Conservation (phyloP, 2,797 vertebrate genomes). For the Eospalax fontanierii region DNA sequence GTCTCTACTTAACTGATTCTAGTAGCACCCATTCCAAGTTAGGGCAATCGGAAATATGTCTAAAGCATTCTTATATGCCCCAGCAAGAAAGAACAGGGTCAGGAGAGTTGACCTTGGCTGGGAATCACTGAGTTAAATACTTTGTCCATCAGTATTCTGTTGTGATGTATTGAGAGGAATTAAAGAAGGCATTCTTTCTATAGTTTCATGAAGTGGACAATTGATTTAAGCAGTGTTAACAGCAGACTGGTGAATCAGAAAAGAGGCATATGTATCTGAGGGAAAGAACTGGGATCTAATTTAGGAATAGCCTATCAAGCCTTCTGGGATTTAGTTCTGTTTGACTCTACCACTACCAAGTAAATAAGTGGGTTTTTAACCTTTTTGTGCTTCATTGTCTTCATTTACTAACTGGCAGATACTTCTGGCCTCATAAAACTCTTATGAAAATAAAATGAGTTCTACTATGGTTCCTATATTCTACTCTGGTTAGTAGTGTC, state of each 20-base stretch:
- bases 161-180: background rate
- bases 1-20: background rate
- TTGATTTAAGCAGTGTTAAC: background rate
- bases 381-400: background rate
- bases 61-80: background rate
- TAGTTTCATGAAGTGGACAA: background rate
- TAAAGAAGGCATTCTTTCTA: background rate
- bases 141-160: background rate
- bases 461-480: background rate
- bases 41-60: background rate
- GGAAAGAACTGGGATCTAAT: background rate
- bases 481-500: background rate
- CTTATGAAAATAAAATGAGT: background rate
- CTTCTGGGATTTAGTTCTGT: background rate
- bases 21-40: background rate
- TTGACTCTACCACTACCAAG: background rate
- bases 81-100: background rate
- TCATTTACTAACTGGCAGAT: background rate
- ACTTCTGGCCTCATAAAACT: background rate
- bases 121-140: background rate
- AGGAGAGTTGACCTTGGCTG: background rate
- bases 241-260: conserved; percentile 13
- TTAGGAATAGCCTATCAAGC: conserved; percentile 14
- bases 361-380: conserved; percentile 1
- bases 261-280: background rate